Evolutionary conservation across 2,797 vertebrate genomes (phyloP).

Genomic region (Fratercula arctica): DNA sequence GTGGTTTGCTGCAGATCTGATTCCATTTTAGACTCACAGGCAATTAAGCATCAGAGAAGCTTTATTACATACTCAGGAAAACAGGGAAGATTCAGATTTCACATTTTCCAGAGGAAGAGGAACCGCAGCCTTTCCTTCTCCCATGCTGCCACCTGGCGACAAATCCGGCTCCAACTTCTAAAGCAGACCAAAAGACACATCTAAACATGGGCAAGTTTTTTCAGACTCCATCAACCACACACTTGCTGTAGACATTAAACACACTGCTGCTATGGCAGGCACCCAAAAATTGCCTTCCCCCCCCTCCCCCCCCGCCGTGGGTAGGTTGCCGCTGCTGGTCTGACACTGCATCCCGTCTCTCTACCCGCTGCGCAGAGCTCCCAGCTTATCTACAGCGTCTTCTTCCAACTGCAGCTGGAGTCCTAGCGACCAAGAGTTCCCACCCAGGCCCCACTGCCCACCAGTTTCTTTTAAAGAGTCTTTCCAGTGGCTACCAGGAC

Average conservation of each 20-base stretch:
- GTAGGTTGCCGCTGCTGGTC: neutral
- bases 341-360: neutral
- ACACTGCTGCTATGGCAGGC: neutral
- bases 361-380: neutral
- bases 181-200: neutral
- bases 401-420: neutral
- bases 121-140: neutral
- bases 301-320: no score
- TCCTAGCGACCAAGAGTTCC: neutral
- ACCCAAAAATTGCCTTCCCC: neutral
- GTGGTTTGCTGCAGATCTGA: neutral
- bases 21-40: neutral
- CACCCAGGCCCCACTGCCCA: neutral
- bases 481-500: neutral
- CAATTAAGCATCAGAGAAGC: neutral
- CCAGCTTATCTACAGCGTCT: neutral
- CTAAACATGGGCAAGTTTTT: neutral
- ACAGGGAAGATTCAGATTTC: neutral
- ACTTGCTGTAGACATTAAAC: neutral
- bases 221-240: neutral
- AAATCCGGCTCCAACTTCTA: neutral
- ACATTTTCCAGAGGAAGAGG: neutral
- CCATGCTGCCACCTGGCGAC: constrained; percentile 48
- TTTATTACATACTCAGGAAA: neutral
- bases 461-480: neutral